Evolutionary conservation across 1,140 invertebrate genomes (phyloP), one percentile per base, ranked within the genome.

Genomic region (Amyelois transitella): DNA sequence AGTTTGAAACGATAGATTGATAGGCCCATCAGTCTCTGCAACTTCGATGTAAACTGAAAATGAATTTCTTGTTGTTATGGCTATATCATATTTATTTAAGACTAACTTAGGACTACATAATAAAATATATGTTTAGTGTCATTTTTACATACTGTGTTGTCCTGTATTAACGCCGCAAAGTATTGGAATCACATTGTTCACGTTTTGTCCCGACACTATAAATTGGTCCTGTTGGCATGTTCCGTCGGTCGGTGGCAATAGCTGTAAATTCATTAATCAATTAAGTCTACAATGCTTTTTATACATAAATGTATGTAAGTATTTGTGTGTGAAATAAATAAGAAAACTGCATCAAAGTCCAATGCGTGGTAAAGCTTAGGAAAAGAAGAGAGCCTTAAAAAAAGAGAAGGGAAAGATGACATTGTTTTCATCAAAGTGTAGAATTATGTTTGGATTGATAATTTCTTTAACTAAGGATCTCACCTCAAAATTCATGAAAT

Each of bases 91-190:
- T 28, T n/a, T n/a, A n/a, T n/a, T n/a, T n/a, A n/a, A n/a, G n/a
- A n/a, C n/a, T n/a, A n/a, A n/a, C n/a, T n/a, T n/a, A n/a, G n/a
- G n/a, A n/a, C n/a, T 24, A 24, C 22, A 24, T 24, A 24, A 24
- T 24, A 24, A 5, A 24, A 8, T 24, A 24, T 24, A 24, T n/a
- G n/a, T n/a, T n/a, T n/a, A n/a, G n/a, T n/a, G 22, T 24, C 22
- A 24, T 24, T 24, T 5, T 24, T n/a, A 83, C 88, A 89, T 85
- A 95, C 94, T 79, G 70, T 95, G 94, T 77, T 94, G 93, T 1
- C 93, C 94, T 2, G 91, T 92, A 65, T 95, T 95, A 24, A 92
- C 90, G 19, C 94, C 94, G 77, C 94, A 95, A 17, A 95, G 75
- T 7, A 91, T 88, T 0, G 94, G 94, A 19, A 94, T 85, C 5